A percentile compares a stretch with the other conserved stretches of the same genome.
Evolutionary conservation across 1,140 invertebrate species (phyloP).

Genomic region (Sesamia nonagrioides): DNA sequence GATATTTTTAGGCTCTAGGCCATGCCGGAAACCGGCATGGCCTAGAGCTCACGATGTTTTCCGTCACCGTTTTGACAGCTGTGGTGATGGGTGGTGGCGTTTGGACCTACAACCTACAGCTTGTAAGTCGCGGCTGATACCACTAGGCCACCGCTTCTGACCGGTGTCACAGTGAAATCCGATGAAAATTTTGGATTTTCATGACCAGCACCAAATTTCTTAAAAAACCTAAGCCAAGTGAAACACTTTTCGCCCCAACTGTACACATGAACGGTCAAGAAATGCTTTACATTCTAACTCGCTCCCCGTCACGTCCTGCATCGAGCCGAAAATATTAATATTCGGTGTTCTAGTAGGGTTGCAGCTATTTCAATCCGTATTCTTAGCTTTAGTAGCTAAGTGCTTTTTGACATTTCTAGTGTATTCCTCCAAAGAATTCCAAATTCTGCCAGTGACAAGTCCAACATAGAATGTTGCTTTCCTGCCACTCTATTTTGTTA

Average conservation of each 20-base stretch:
- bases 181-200: not conserved
- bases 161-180: too few species aligned
- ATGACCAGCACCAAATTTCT: not conserved
- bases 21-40: too few species aligned
- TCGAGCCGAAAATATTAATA: constrained; percentile 70
- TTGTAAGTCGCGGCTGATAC: too few species aligned
- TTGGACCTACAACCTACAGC: too few species aligned
- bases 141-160: too few species aligned
- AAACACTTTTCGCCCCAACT: constrained; percentile 14
- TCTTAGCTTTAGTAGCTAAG: not conserved
- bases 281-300: constrained; percentile 50
- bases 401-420: constrained; percentile 23
- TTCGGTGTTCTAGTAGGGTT: constrained; percentile 60
- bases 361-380: constrained; percentile 15
- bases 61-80: too few species aligned
- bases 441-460: not conserved
- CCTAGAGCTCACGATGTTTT: too few species aligned
- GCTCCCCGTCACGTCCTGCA: constrained; percentile 49
- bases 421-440: not conserved
- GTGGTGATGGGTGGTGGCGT: too few species aligned
- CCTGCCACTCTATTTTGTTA: too few species aligned
- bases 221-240: constrained; percentile 7
- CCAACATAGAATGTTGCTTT: too few species aligned
- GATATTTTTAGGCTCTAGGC: too few species aligned
- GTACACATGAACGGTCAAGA: constrained; percentile 53